A percentile compares a stretch with the other conserved stretches of the same genome.
Conservation (phyloP, 1,140 invertebrate species). For the Drosophila melanica region DNA sequence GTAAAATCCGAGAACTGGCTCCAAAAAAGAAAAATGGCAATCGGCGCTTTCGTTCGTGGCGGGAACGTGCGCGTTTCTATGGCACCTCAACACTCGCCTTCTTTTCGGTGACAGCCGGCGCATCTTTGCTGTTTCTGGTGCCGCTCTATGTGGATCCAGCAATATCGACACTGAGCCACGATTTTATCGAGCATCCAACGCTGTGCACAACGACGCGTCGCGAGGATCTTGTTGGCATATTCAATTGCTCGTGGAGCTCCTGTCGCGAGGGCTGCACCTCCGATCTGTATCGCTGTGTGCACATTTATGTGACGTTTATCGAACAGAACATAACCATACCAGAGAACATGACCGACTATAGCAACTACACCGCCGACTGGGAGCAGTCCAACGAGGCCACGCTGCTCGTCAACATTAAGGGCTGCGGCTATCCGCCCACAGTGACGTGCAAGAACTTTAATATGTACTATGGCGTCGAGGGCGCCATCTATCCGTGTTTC, state of each 20-base stretch:
- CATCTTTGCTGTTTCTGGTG: conserved; percentile 93
- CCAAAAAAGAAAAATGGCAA: conserved; percentile 85
- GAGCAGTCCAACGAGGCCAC: conserved; percentile 87
- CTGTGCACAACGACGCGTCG: conserved; percentile 90
- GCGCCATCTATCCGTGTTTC: conserved; percentile 91
- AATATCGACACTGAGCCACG: conserved; percentile 93
- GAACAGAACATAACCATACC: conserved; percentile 83
- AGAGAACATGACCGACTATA: conserved; percentile 79
- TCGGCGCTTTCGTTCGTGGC: conserved; percentile 88
- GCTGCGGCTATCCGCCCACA: conserved; percentile 94
- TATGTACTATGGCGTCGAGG: conserved; percentile 89
- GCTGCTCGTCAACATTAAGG: conserved; percentile 91
- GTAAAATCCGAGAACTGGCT: conserved; percentile 88
- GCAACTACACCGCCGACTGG: conserved; percentile 78
- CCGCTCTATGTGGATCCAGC: conserved; percentile 95
- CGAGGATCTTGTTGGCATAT: conserved; percentile 90
- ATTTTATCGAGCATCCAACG: conserved; percentile 91
- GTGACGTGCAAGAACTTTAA: conserved; percentile 94
- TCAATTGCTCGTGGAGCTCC: conserved; percentile 94
- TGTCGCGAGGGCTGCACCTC: conserved; percentile 95
- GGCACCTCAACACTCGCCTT: conserved; percentile 91
- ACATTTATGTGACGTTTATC: conserved; percentile 91
- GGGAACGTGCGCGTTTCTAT: conserved; percentile 91
- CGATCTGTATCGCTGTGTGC: conserved; percentile 93
- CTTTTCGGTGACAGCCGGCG: conserved; percentile 91